Evolutionary conservation across 2,113 vertebrate genomes (phyloP).

Genomic region (Zapornia atra): DNA sequence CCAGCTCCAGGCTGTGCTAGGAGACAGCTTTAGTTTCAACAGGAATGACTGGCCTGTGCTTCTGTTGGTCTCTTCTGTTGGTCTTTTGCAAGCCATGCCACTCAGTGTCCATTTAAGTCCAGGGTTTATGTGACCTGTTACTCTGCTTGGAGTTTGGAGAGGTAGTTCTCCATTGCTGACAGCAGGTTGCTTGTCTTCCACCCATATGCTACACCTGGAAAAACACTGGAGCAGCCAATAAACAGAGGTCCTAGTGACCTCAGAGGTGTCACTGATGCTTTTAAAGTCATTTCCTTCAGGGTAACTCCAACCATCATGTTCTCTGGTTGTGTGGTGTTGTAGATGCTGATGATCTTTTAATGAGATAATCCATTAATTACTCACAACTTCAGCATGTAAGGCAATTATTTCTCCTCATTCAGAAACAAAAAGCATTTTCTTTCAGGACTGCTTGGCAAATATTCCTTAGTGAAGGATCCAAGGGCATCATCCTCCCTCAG

Average conservation of each 20-base stretch:
- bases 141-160: background rate
- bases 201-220: background rate
- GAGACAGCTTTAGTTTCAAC: background rate
- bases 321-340: background rate
- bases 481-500: background rate
- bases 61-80: background rate
- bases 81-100: background rate
- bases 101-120: background rate
- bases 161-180: background rate
- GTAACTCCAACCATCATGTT: background rate
- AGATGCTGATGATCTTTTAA: background rate
- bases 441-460: background rate
- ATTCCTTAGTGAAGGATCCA: constrained; percentile 1
- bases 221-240: background rate
- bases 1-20: background rate
- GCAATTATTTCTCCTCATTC: background rate
- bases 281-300: background rate
- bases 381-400: background rate
- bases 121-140: background rate
- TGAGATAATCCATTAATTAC: background rate
- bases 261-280: background rate
- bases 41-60: background rate
- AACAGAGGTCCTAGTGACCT: background rate
- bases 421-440: background rate
- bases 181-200: background rate